A percentile compares a stretch with the other conserved stretches of the same genome.
Evolutionary conservation across 2,888 invertebrate genomes (phyloP).

Genomic region (Polyploca ridens): DNA sequence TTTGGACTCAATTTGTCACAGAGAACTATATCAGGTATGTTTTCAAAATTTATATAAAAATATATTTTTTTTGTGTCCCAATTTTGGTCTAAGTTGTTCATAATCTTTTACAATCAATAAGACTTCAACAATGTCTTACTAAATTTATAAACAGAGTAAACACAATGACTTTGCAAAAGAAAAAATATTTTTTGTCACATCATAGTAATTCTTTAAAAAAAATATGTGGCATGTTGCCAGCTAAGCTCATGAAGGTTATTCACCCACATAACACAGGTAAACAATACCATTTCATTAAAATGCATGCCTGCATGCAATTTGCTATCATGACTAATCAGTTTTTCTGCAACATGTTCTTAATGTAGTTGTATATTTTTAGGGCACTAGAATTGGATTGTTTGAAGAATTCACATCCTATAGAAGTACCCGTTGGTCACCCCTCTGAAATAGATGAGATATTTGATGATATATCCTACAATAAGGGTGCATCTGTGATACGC

Average conservation of each 20-base stretch:
- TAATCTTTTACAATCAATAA: neutral
- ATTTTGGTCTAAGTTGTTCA: too few species aligned
- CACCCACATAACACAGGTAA: neutral
- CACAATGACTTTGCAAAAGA: neutral
- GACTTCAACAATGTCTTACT: neutral
- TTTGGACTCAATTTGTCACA: slow-evolving; percentile 98
- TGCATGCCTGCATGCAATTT: slow-evolving; percentile 13
- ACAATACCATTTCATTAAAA: neutral
- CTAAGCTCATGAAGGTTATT: neutral
- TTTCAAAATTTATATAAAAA: neutral
- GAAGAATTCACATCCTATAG: slow-evolving; percentile 97
- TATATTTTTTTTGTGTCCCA: too few species aligned
- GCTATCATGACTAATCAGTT: slow-evolving; percentile 6
- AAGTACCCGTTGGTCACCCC: slow-evolving; percentile 97
- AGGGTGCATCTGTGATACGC: slow-evolving; percentile 96
- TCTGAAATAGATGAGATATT: slow-evolving; percentile 98
- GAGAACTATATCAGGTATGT: slow-evolving; percentile 89
- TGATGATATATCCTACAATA: slow-evolving; percentile 98
- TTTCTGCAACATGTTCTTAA: neutral
- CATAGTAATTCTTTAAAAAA: neutral
- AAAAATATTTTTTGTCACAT: neutral
- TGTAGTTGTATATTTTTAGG: slow-evolving; percentile 59
- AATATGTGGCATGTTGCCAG: slow-evolving; percentile 17
- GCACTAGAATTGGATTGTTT: slow-evolving; percentile 95
- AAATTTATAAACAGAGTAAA: neutral